phyloP scores from a whole-genome alignment of 2,113 vertebrate species.

The Oxygymnocypris stewartii region DNA sequence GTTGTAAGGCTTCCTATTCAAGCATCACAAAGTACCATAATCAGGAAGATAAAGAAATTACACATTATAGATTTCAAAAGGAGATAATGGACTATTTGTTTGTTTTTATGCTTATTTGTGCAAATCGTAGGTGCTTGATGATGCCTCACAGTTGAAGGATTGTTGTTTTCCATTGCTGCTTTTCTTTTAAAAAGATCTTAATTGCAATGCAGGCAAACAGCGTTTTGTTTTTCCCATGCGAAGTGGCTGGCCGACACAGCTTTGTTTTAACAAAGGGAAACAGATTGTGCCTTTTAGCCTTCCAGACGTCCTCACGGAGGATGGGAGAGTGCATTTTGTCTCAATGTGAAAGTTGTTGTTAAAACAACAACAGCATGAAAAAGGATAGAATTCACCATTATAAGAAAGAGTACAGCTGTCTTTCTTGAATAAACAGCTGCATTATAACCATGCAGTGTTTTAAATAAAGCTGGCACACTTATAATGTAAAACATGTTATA shows the following conservation, averaged over 20 bases:
- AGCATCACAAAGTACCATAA: constrained; percentile 59
- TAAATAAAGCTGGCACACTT: neutral
- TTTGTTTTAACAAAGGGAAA: constrained; percentile 52
- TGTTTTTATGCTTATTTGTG: constrained; percentile 58
- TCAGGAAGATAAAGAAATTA: constrained; percentile 61
- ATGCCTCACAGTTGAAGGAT: constrained; percentile 40
- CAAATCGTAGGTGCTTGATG: constrained; percentile 50
- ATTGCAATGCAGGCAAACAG: constrained; percentile 50
- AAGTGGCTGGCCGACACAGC: constrained; percentile 30
- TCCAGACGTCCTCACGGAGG: constrained; percentile 37
- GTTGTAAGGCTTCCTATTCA: constrained; percentile 52
- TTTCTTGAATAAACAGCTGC: neutral
- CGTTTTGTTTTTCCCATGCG: constrained; percentile 27
- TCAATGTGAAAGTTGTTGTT: constrained; percentile 24
- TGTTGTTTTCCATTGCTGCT: constrained; percentile 46
- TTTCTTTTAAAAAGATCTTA: constrained; percentile 56
- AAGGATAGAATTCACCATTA: neutral
- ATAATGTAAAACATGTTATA: neutral
- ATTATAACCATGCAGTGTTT: neutral
- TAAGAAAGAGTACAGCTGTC: constrained; percentile 16
- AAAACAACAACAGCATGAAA: constrained; percentile 17
- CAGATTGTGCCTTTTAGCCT: constrained; percentile 52
- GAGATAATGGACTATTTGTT: constrained; percentile 59
- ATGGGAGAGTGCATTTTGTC: constrained; percentile 21
- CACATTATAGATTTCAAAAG: constrained; percentile 62